A percentile compares a stretch with the other conserved stretches of the same genome.
Evolutionary conservation across 2,113 vertebrate genomes (phyloP).

Genomic region (Lathamus discolor): DNA sequence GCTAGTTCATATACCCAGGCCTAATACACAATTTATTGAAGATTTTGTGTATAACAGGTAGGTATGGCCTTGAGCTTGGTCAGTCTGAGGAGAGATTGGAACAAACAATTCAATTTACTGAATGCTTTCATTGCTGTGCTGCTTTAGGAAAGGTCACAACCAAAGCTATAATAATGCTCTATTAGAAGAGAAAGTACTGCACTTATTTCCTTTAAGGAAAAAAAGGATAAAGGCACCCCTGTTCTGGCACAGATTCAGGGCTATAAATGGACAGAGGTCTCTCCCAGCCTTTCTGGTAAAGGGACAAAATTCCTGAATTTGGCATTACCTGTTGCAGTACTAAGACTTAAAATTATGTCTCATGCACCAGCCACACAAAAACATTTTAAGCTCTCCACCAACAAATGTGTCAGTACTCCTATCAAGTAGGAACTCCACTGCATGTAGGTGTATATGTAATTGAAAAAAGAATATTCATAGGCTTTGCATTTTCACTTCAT

Average conservation of each 20-base stretch:
- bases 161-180: neutral
- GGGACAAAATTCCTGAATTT: neutral
- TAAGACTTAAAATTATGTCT: neutral
- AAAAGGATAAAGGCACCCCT: neutral
- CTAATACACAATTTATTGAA: neutral
- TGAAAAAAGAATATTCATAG: accelerated
- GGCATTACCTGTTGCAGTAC: neutral
- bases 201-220: neutral
- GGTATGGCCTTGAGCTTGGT: neutral
- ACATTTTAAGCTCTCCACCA: neutral
- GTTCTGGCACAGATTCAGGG: neutral
- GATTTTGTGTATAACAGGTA: neutral
- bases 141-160: neutral
- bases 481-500: neutral
- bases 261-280: neutral
- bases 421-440: neutral
- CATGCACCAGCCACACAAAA: neutral
- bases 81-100: neutral
- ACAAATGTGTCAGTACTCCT: neutral
- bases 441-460: neutral
- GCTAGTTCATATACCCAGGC: neutral
- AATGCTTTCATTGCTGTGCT: neutral
- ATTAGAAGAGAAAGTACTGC: neutral
- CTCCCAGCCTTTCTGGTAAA: neutral
- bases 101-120: neutral